Evolutionary conservation across 2,113 vertebrate genomes (phyloP).

Genomic region (Ammodytes marinus): DNA sequence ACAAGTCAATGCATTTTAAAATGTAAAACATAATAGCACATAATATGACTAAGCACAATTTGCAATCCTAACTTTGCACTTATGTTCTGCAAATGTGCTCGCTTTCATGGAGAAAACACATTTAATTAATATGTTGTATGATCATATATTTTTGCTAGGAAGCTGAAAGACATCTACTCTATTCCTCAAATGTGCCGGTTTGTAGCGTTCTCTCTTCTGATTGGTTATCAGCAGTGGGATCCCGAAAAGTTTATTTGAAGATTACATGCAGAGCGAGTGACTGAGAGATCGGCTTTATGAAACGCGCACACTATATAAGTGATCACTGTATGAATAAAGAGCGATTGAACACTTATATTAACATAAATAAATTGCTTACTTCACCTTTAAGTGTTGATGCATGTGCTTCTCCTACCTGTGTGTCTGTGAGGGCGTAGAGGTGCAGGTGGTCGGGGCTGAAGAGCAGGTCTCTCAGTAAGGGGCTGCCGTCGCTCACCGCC

Average conservation of each 20-base stretch:
- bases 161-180: too few species aligned
- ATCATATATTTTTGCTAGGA: background rate
- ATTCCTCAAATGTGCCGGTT: too few species aligned
- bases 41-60: background rate
- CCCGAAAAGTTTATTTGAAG: too few species aligned
- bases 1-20: background rate
- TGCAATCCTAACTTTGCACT: background rate
- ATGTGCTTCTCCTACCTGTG: slow-evolving; percentile 73
- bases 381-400: background rate
- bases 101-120: background rate
- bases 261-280: too few species aligned
- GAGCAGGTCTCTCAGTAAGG: slow-evolving; percentile 92
- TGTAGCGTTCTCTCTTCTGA: too few species aligned
- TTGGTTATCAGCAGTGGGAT: too few species aligned
- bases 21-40: background rate
- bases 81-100: background rate
- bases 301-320: too few species aligned
- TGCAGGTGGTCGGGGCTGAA: slow-evolving; percentile 93
- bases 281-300: too few species aligned
- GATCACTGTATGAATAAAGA: too few species aligned
- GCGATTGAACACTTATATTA: too few species aligned
- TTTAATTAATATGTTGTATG: too few species aligned
- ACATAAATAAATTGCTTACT: too few species aligned
- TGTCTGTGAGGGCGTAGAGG: slow-evolving; percentile 93
- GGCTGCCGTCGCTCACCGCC: slow-evolving; percentile 89